Evolutionary conservation across 2,888 invertebrate genomes (phyloP), one percentile per base, ranked within the genome.

Genomic region (Dryadula phaetusa): DNA sequence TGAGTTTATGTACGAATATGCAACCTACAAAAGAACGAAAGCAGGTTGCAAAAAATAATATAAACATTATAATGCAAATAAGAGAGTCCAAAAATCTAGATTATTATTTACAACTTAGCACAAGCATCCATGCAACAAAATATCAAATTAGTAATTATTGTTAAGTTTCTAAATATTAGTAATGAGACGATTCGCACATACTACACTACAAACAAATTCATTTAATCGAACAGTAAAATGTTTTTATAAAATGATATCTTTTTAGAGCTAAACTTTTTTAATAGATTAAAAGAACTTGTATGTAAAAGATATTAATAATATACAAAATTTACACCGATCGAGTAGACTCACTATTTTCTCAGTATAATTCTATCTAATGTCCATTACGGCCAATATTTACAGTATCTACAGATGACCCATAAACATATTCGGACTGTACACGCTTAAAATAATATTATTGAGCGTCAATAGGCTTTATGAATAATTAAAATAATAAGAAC

Each of bases 21-120:
- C 92, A 90, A 93, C 94, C 95, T 94, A 94, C 90, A 94, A 95
- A 93, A 93, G 93, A 93, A 93, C 81, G 90, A 93, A 93, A 88
- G 90, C 87, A 82, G 82, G 87, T 90, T 87, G 90, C 92, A 92
- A 91, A 88, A 37, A 88, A 87, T 81, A 88, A 89, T 87, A 83
- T 76, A 81, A 72, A 72, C 69, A 70, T 73, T 66, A 73, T 72
- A 70, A 72, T 76, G 73, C 75, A 68, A 70, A 76, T 76, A 74
- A 77, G 68, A 74, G 70, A 62, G 76, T 73, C 28, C 71, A 72
- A 66, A 75, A 73, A 72, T 76, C n/a, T n/a, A n/a, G n/a, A 37
- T 37, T 37, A 73, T 71, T 66, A 71, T 70, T 75, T 68, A 74
- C 67, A 65, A 61, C 77, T 81, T 81, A 84, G 79, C 77, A 79